Evolutionary conservation across 2,797 vertebrate species (phyloP), one percentile per base, ranked within the genome.

Genomic region (Novumbra hubbsi): DNA sequence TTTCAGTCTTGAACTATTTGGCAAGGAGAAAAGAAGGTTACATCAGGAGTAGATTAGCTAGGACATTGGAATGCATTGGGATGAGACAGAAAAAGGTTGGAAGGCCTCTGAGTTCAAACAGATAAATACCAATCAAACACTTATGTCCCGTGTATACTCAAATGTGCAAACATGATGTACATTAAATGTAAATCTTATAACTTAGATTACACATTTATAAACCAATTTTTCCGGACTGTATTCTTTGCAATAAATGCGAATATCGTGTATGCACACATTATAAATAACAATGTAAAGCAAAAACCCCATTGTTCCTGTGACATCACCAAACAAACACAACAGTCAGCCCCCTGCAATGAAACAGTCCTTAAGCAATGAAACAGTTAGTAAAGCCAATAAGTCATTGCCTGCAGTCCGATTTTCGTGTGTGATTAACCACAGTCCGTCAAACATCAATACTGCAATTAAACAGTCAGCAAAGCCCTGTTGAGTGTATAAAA

Each of bases 401-500:
- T 21, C 19, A 55, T 19, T 16, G 38, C 27, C 30, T 45, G 49
- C 50, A 21, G 21, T 48, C 32, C 41, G 38, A 1, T 19, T 45
- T 62, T 34, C 38, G 30, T 64, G 48, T 72, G 30, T 9, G 32
- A 57, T 65, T 68, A 72, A 30, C 14, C 50, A 24, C 16, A 38
- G 1, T 50, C 52, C 52, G 38, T 80, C 55, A 60, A 21, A 60
- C 21, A 12, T 60, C 27, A 66, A 28, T 74, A n/a, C 57, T 38
- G 67, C n/a, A 60, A 48, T 74, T 72, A 75, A 57, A 27, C 8
- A 27, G 21, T 24, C 55, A 60, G 55, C 24, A 24, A 57, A 21
- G 11, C 55, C 21, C 3, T 60, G 11, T 21, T 60, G 19, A 60
- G 21, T 60, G 55, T 27, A 60, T 49, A 27, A 60, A 60, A 60